Conservation (phyloP, 2,797 vertebrate species). For the Gymnocypris eckloni region DNA sequence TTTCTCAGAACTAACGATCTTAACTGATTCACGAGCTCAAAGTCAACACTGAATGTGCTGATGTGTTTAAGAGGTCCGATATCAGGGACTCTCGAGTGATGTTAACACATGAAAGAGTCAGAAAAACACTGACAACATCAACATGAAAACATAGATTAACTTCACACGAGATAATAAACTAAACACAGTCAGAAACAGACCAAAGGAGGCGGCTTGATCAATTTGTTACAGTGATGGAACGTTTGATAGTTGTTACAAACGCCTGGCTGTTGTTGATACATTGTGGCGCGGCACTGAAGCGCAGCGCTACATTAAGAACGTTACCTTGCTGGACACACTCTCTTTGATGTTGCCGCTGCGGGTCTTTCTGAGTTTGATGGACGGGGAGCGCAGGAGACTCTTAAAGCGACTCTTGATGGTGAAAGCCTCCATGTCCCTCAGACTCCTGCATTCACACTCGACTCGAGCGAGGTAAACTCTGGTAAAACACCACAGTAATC, state of each 20-base stretch:
- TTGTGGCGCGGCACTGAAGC: not conserved
- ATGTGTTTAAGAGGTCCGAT: not conserved
- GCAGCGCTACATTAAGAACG: too few relatives aligned
- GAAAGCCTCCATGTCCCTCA: conserved; percentile 67
- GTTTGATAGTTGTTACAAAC: not conserved
- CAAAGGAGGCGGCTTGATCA: not conserved
- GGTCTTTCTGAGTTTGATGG: conserved; percentile 64
- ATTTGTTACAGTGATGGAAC: not conserved
- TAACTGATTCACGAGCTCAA: not conserved
- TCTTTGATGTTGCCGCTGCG: conserved; percentile 43
- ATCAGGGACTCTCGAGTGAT: not conserved
- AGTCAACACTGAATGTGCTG: conserved; percentile 1
- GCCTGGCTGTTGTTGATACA: not conserved
- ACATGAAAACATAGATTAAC: not conserved
- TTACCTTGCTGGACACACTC: conserved; percentile 67
- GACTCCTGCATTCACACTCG: conserved; percentile 27
- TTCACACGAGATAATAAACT: not conserved
- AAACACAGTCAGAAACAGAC: not conserved
- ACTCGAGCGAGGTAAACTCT: not conserved
- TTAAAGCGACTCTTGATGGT: conserved; percentile 74
- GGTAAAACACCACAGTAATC: not conserved
- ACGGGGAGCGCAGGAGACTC: conserved; percentile 74
- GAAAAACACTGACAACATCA: not conserved
- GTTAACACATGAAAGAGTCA: not conserved
- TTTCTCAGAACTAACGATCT: not conserved